These are phyloP conservation scores for Erpornis zantholeuca DNA, from an alignment of 2,113 vertebrate genomes.

Conservation along the genomic window DNA sequence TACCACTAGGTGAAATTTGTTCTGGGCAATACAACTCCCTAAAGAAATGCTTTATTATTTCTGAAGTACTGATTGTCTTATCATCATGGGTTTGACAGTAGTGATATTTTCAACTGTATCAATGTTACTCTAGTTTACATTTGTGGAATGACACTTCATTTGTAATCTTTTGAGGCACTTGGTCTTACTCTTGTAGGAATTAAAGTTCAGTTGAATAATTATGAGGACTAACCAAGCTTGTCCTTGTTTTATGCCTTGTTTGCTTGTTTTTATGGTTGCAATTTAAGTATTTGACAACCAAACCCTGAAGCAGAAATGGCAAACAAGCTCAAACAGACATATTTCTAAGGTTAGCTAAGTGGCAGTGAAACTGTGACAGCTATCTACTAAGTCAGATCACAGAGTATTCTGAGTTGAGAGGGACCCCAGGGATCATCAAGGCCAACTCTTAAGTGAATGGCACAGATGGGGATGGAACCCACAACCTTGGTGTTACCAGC, in stretches of 20 bases:
- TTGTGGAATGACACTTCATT: neutral
- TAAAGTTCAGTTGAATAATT: neutral
- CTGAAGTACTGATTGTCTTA: neutral
- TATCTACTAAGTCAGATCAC: neutral
- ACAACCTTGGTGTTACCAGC: rapidly evolving
- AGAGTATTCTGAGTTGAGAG: neutral
- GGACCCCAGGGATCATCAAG: neutral
- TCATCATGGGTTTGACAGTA: neutral
- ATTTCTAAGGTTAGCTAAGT: neutral
- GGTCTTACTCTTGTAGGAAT: neutral
- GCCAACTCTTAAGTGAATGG: neutral
- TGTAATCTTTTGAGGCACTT: neutral
- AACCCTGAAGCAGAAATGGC: neutral
- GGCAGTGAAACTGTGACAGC: neutral
- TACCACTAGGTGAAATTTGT: neutral
- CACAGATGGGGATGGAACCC: neutral
- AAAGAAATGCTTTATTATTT: neutral
- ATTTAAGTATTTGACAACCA: neutral
- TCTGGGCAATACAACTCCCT: neutral
- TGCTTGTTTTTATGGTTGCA: neutral
- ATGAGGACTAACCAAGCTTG: neutral
- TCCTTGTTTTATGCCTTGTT: neutral
- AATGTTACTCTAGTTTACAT: neutral
- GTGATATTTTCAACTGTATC: neutral
- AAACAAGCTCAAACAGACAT: neutral